Evolutionary conservation across 2,113 vertebrate species (phyloP).

Genomic region (Trichomycterus rosablanca): DNA sequence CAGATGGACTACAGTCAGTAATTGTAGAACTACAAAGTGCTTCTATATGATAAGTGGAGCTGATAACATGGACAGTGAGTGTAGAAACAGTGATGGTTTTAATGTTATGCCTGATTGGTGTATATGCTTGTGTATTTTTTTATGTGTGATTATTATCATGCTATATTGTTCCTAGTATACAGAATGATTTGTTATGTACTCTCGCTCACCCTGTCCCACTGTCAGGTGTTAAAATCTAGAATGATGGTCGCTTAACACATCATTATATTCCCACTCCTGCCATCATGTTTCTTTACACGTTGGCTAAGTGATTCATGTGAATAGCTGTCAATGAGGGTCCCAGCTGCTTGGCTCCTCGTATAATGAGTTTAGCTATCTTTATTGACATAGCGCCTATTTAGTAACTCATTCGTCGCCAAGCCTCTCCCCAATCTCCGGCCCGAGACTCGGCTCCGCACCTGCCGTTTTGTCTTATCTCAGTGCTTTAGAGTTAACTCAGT

Average conservation of each 20-base stretch:
- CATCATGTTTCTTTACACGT: not conserved
- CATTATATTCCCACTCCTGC: not conserved
- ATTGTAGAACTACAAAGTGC: no score
- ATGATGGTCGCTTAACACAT: not conserved
- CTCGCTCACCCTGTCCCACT: no score
- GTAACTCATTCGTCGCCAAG: conserved; percentile 21
- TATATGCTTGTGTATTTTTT: no score
- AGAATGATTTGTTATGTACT: no score
- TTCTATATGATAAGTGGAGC: no score
- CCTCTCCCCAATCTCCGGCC: conserved; percentile 3
- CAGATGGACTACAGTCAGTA: no score
- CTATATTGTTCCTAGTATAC: no score
- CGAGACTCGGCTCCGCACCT: conserved; percentile 18
- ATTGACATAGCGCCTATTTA: conserved; percentile 37
- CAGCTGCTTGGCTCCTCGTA: conserved; percentile 33
- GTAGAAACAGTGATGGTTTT: no score
- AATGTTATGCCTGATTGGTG: no score
- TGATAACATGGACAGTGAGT: no score
- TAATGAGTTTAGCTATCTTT: conserved; percentile 39
- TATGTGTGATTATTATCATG: no score
- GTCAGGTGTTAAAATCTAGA: not conserved
- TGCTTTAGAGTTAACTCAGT: not conserved
- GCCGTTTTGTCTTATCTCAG: conserved; percentile 13
- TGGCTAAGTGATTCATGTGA: conserved; percentile 17
- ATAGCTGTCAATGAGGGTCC: conserved; percentile 16